Base-by-base conservation (phyloP, 2,113 vertebrate genomes). In the Oncorhynchus clarkii region DNA sequence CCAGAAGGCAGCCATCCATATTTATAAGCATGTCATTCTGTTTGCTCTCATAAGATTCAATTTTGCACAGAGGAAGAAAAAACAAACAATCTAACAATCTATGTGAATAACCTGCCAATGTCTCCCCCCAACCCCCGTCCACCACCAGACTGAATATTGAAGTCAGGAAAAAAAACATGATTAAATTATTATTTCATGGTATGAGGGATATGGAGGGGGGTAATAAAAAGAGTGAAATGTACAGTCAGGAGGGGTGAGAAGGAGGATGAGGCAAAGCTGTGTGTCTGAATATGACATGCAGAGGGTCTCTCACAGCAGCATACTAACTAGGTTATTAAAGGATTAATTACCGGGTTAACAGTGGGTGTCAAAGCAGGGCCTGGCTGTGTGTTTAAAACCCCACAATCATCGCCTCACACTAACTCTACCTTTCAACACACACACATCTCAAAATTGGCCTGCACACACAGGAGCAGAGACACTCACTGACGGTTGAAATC, bases 1-100 rank as follows among this genome's bases (percentile, higher is more conserved):
- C 85, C 86, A 79, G 75, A 82, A 77, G 74, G 85, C 80, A 87
- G 64, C 13, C 77, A 89, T 85, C 77, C 85, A 90, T 87, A 88
- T 90, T 89, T 88, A 89, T 86, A 83, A 90, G 88, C 84, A 81
- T 82, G 80, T 84, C 85, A 85, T 82, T 88, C 84, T 77, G 84
- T 89, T 89, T 88, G 82, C 85, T 88, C 88, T 90, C 79, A 85
- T 82, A 78, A 82, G 84, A 89, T 86, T 85, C 81, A 77, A 87
- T 89, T 88, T 87, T 87, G 78, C 78, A 80, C 74, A 18, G 62
- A 31, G 70, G 67, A 34, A 16, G 65, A 64, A 70, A 3, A 31
- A 67, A 75, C 57, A 57, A 77, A 72, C 70, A 73, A 65, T 80
- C 77, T 59, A 82, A 73, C 72, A 81, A 85, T 86, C 27, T 27